Evolutionary conservation across 2,797 vertebrate genomes (phyloP), one percentile per base, ranked within the genome.

Genomic region (Rhabdomys pumilio): DNA sequence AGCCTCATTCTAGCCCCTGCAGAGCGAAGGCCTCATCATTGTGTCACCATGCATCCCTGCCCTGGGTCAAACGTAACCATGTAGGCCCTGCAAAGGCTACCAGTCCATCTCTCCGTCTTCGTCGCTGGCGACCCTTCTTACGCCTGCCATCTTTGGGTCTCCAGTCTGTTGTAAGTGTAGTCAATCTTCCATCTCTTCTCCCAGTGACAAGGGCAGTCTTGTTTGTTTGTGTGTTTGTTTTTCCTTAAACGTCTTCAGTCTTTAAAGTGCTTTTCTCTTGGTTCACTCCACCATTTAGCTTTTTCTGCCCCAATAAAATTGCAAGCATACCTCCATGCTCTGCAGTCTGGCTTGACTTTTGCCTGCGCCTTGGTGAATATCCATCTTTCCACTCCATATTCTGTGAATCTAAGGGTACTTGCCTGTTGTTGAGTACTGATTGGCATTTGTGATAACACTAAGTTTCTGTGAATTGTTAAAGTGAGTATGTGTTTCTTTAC

Each of bases 101-200:
- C 98, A 98, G 98, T 98, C 98, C 98, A 98, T 98, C 98, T 98
- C 57, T 98, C 98, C 98, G 98, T 99, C 98, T 99, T 95, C 98
- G 98, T 98, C 98, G 98, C 97, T 99, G 99, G 99, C 98, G 98
- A 98, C 98, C 99, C 98, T 98, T 99, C 98, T 98, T 99, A 98
- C 98, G 98, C 98, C 98, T 99, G 96, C 98, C 98, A 98, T 98
- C 98, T 98, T 97, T 98, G 95, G 98, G 98, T 98, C 98, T 98
- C 98, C 98, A 98, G 98, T 98, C 98, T 98, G 98, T 99, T 98
- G 98, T 99, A 99, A 99, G 98, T 99, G 98, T 99, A 99, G 99
- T 98, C 98, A 98, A 98, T 98, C 98, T 98, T 98, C 98, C 98
- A 97, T 98, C 98, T 98, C 98, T 98, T 96, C 98, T 98, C 98